These are phyloP conservation scores for Muscicapa striata DNA, from an alignment of 2,797 vertebrate species.

Conservation along the genomic window DNA sequence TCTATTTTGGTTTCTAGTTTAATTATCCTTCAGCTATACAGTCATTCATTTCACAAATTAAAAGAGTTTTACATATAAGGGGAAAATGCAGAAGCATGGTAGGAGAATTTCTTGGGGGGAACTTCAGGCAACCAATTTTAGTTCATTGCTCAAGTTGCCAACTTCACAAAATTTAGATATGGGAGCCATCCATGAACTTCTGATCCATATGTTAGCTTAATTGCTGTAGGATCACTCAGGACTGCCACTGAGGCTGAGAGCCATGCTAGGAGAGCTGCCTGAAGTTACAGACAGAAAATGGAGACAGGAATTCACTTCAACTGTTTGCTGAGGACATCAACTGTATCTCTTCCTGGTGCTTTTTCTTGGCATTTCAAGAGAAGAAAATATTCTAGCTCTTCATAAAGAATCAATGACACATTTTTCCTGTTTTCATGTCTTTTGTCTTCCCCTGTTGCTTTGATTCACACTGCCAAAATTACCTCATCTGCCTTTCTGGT, in stretches of 20 bases:
- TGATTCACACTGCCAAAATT: background rate
- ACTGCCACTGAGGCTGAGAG: background rate
- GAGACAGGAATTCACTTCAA: background rate
- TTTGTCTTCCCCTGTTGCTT: background rate
- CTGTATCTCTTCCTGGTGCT: background rate
- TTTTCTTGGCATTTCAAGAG: background rate
- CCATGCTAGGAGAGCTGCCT: background rate
- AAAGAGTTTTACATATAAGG: background rate
- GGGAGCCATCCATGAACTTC: background rate
- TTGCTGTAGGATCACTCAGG: background rate
- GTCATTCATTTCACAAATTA: slow-evolving; percentile 30
- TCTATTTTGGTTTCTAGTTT: slow-evolving; percentile 13
- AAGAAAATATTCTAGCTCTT: background rate
- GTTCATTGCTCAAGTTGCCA: background rate
- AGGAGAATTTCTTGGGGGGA: background rate
- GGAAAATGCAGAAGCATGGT: background rate
- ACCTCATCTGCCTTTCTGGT: background rate
- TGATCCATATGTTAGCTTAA: background rate
- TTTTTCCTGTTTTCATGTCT: background rate
- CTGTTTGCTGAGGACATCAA: background rate
- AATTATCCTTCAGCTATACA: slow-evolving; percentile 40
- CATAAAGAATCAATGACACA: background rate
- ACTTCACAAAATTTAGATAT: background rate
- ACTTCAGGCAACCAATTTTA: background rate
- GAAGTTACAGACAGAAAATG: background rate